Evolutionary conservation across 2,888 invertebrate species (phyloP).

Genomic region (Sarcophaga carnaria): DNA sequence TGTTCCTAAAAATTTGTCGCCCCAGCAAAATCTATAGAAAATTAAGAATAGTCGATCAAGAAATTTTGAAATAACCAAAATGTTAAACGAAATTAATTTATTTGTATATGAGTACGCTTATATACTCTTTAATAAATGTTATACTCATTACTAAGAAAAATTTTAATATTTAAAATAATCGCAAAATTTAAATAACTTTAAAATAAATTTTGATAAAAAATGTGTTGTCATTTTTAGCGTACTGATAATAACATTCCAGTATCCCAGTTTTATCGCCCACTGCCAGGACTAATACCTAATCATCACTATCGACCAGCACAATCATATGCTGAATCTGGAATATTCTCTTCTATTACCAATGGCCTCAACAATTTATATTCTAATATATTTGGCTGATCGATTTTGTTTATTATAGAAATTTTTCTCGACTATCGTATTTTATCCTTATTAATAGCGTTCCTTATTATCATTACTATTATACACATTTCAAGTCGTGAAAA

Average conservation of each 20-base stretch:
- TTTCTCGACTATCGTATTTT: slow-evolving; percentile 70
- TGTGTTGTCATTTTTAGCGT: slow-evolving; percentile 82
- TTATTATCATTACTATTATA: slow-evolving; percentile 70
- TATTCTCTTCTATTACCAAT: slow-evolving; percentile 89
- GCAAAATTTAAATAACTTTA: neutral
- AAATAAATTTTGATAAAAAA: neutral
- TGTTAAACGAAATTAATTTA: too few species aligned
- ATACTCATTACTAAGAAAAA: neutral
- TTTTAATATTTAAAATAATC: neutral
- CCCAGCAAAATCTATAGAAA: too few species aligned
- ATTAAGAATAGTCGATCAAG: too few species aligned
- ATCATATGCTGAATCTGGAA: slow-evolving; percentile 83
- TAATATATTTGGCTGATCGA: slow-evolving; percentile 87
- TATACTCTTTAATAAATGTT: neutral
- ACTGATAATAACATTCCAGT: slow-evolving; percentile 84
- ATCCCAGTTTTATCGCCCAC: slow-evolving; percentile 64
- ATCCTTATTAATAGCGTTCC: slow-evolving; percentile 69
- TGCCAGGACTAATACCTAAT: slow-evolving; percentile 79
- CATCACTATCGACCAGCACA: slow-evolving; percentile 83
- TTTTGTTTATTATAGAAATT: slow-evolving; percentile 70
- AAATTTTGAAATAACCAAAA: too few species aligned
- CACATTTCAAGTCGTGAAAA: slow-evolving; percentile 68
- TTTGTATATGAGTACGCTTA: too few species aligned
- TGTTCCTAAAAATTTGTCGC: too few species aligned
- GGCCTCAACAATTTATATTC: slow-evolving; percentile 90